Percentiles rank a stretch among this genome's conserved stretches.
Evolutionary conservation across 1,140 invertebrate genomes (phyloP).

Genomic region (Formica exsecta): DNA sequence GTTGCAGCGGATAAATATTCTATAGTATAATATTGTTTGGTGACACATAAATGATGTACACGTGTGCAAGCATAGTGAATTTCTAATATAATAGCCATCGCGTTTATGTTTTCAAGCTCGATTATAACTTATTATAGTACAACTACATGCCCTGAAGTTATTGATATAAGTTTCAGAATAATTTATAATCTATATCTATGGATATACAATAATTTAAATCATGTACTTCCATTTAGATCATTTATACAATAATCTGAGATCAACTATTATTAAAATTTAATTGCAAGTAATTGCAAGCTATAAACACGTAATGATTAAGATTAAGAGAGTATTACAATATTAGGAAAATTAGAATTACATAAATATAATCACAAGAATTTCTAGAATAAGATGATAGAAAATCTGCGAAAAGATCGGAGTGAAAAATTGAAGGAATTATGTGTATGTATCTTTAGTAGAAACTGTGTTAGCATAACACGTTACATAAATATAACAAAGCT

Average conservation of each 20-base stretch:
- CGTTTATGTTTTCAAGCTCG: not conserved
- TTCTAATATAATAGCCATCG: not conserved
- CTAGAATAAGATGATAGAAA: too few relatives aligned
- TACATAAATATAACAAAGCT: not conserved
- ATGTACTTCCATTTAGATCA: not conserved
- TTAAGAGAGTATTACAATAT: not conserved
- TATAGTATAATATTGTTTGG: not conserved
- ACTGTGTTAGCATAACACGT: too few relatives aligned
- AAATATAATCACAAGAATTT: too few relatives aligned
- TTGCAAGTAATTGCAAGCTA: too few relatives aligned
- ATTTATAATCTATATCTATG: not conserved
- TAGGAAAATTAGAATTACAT: too few relatives aligned
- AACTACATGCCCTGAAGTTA: not conserved
- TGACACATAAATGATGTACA: not conserved
- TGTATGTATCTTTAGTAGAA: too few relatives aligned
- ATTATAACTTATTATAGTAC: not conserved
- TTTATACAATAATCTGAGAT: not conserved
- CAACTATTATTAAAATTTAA: too few relatives aligned
- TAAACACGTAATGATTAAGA: not conserved
- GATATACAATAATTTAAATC: not conserved
- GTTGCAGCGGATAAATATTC: not conserved
- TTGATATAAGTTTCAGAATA: not conserved
- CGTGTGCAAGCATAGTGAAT: not conserved
- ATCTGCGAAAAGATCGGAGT: too few relatives aligned
- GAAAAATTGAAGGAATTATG: too few relatives aligned